Percentiles rank a stretch among this genome's conserved stretches.
phyloP scores from a whole-genome alignment of 1,140 invertebrate genomes.

The Lysiphlebus fabarum region DNA sequence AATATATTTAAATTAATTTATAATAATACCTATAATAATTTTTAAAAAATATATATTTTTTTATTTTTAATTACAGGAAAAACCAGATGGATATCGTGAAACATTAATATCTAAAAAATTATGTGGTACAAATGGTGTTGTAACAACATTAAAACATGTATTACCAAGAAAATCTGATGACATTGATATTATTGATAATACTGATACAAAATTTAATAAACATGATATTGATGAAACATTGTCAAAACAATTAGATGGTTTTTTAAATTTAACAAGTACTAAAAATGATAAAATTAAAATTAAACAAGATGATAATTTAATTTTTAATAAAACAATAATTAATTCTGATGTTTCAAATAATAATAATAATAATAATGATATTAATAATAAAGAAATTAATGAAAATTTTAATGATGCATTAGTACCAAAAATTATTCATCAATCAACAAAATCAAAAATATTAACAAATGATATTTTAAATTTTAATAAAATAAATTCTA shows the following conservation, averaged over 20 bases:
- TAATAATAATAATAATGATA: slow-evolving; percentile 34
- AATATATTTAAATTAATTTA: too few relatives aligned
- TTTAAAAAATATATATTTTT: too few relatives aligned
- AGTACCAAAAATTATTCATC: slow-evolving; percentile 32
- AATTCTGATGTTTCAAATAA: slow-evolving; percentile 36
- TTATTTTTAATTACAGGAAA: slow-evolving; percentile 28
- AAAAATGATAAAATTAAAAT: slow-evolving; percentile 32
- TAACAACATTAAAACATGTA: slow-evolving; percentile 37
- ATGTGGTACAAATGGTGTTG: slow-evolving; percentile 29
- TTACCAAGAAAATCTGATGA: slow-evolving; percentile 31
- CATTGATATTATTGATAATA: slow-evolving; percentile 29
- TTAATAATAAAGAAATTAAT: slow-evolving; percentile 17
- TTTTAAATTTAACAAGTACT: slow-evolving; percentile 25
- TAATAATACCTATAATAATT: too few relatives aligned
- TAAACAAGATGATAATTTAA: slow-evolving; percentile 24
- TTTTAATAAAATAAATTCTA: slow-evolving; percentile 27
- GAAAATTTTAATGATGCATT: slow-evolving; percentile 25
- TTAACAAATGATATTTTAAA: slow-evolving; percentile 34
- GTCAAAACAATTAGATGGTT: slow-evolving; percentile 23
- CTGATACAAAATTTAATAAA: slow-evolving; percentile 27
- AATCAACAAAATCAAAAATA: slow-evolving; percentile 32
- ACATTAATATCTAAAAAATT: slow-evolving; percentile 23
- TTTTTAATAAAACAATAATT: slow-evolving; percentile 27
- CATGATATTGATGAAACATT: slow-evolving; percentile 22
- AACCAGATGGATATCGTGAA: slow-evolving; percentile 24